Percentiles rank a stretch among this genome's conserved stretches.
These are phyloP conservation scores for Cydia amplana DNA, from an alignment of 1,140 invertebrate genomes.

Conservation along the genomic window DNA sequence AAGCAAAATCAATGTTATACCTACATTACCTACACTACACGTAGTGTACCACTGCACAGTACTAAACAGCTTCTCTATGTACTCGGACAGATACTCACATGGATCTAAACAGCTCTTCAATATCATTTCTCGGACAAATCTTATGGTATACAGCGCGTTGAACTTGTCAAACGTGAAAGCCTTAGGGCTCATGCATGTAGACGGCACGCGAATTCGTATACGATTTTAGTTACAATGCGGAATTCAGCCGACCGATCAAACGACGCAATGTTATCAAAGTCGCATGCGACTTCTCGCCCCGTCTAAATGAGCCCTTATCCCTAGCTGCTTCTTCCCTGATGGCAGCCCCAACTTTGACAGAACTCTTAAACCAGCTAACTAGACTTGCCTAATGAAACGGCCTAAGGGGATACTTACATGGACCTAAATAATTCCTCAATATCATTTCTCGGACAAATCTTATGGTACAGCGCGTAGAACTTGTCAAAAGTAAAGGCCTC, in stretches of 20 bases:
- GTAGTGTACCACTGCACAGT: slow-evolving; percentile 85
- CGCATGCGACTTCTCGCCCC: too few species aligned
- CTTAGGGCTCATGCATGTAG: too few species aligned
- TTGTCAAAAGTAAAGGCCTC: slow-evolving; percentile 99
- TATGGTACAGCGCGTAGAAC: slow-evolving; percentile 99
- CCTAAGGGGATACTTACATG: slow-evolving; percentile 86
- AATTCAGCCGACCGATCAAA: too few species aligned
- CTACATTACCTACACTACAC: too few species aligned
- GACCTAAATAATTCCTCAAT: slow-evolving; percentile 99
- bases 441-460: slow-evolving; percentile 99
- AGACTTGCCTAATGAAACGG: not conserved
- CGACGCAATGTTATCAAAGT: too few species aligned
- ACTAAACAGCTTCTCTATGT: slow-evolving; percentile 98
- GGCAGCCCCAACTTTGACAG: slow-evolving; percentile 86
- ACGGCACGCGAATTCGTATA: too few species aligned
- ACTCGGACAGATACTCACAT: slow-evolving; percentile 94
- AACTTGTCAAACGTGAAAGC: slow-evolving; percentile 99
- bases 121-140: slow-evolving; percentile 99
- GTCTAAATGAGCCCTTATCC: too few species aligned
- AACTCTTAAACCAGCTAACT: too few species aligned
- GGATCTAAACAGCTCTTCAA: slow-evolving; percentile 98
- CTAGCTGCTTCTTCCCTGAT: slow-evolving; percentile 98
- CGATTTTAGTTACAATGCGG: too few species aligned
- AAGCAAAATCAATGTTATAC: too few species aligned
- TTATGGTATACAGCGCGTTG: slow-evolving; percentile 98